Percentiles rank a stretch among this genome's conserved stretches.
These are phyloP conservation scores for Taurulus bubalis DNA, from an alignment of 2,113 vertebrate genomes.

Conservation along the genomic window DNA sequence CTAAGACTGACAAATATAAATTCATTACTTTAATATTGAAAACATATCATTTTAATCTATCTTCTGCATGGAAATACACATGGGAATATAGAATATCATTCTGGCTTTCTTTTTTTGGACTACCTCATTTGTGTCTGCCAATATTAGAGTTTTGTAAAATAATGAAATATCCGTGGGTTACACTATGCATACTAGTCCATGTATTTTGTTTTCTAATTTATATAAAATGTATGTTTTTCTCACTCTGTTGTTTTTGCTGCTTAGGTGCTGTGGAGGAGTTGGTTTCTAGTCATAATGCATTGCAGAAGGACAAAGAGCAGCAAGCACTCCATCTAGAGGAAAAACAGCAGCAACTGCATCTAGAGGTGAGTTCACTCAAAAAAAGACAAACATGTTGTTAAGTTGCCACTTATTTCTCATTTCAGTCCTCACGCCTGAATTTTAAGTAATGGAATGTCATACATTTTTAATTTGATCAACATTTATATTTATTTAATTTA, in stretches of 20 bases:
- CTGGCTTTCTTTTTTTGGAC: not conserved
- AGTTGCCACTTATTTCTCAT: not conserved
- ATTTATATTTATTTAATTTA: too few species aligned
- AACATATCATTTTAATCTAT: not conserved
- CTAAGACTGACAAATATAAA: not conserved
- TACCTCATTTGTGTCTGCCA: not conserved
- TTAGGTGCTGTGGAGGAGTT: conserved; percentile 79
- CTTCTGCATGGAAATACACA: not conserved
- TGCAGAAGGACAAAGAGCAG: conserved; percentile 78
- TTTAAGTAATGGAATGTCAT: not conserved
- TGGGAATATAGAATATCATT: not conserved
- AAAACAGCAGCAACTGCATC: conserved; percentile 79
- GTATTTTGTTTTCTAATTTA: not conserved
- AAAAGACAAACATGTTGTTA: not conserved
- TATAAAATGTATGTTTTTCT: not conserved
- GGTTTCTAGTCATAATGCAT: conserved; percentile 78
- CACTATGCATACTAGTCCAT: not conserved
- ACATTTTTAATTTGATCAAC: too few species aligned
- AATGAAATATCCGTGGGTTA: not conserved
- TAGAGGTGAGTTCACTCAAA: conserved; percentile 79
- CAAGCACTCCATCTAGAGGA: conserved; percentile 77
- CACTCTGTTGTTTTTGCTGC: conserved; percentile 12
- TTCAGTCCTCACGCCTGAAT: not conserved
- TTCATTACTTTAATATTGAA: not conserved
- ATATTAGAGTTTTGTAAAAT: not conserved